Evolutionary conservation across 2,888 invertebrate genomes (phyloP).

Genomic region (Coelogynopora nodosa): DNA sequence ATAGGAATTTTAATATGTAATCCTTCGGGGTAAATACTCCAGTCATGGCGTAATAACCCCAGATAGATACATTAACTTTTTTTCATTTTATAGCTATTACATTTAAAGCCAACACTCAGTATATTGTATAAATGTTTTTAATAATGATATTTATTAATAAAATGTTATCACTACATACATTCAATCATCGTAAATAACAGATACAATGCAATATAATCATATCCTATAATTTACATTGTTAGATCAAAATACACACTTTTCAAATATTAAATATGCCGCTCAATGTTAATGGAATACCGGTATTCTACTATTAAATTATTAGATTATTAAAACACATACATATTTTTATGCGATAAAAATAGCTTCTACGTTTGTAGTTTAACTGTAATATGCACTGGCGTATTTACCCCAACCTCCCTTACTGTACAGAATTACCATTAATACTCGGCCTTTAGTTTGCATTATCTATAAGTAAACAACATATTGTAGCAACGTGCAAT

Average conservation of each 20-base stretch:
- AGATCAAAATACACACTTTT: conserved; percentile 17
- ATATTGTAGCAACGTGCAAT: too few species aligned
- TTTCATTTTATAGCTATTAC: conserved; percentile 4
- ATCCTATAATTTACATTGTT: background rate
- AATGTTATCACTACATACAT: too few species aligned
- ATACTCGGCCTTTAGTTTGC: too few species aligned
- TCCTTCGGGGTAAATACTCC: background rate
- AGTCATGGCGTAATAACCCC: background rate
- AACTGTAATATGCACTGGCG: conserved; percentile 8
- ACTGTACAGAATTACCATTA: too few species aligned
- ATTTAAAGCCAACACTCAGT: conserved; percentile 23
- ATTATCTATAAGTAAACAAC: too few species aligned
- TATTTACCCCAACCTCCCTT: conserved; percentile 9
- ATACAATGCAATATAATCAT: conserved; percentile 1
- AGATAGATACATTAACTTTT: conserved; percentile 18
- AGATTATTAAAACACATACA: conserved; percentile 17
- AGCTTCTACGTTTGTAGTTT: conserved; percentile 3
- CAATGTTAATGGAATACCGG: conserved; percentile 11
- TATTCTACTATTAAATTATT: conserved; percentile 1
- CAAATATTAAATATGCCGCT: conserved; percentile 5
- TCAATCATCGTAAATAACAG: conserved; percentile 26
- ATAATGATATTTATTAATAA: conserved; percentile 23
- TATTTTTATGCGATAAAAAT: conserved; percentile 28
- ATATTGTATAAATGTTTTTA: conserved; percentile 12
- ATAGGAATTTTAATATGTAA: background rate